Base-by-base conservation (phyloP, 2,113 vertebrate genomes). In the Xiphophorus hellerii region DNA sequence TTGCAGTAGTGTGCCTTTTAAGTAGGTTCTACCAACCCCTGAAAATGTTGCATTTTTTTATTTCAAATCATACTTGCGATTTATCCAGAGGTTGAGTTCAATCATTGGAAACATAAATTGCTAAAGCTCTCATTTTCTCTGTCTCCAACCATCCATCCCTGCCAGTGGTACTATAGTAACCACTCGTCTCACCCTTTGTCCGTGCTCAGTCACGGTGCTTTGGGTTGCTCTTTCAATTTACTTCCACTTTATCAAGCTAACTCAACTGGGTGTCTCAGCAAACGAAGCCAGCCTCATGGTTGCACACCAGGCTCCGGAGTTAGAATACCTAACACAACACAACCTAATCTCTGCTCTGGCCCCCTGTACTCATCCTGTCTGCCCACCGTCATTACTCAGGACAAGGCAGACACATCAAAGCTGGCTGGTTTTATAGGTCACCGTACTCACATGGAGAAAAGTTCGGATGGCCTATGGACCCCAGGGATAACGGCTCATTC, bases 201-300 rank as follows among this genome's bases (percentile, higher is more conserved):
- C 81, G 63, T 89, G 86, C 79, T 78, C 86, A 86, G 84, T 82
- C 85, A 84, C 81, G 64, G 85, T 91, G 89, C 90, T 90, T 90
- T 86, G 68, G 75, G 87, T 73, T 93, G 92, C 89, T 92, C 88
- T 92, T 91, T 91, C 82, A 79, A 91, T 91, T 86, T 84, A 88
- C 82, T 93, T 93, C 92, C 90, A 92, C 90, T 91, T 92, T 86
- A 92, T 93, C 91, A 93, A 84, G 31, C 86, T 82, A 80, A 78
- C 72, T 84, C 84, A 84, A 83, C 83, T 78, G 68, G 31, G 69
- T 82, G 90, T 88, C 89, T 91, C 76, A 75, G 79, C 82, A 89
- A 89, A 87, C 71, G 90, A 84, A 89, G 80, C 82, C 74, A 74
- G 78, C 60, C 74, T 86, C 87, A 81, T 14, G 67, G 84, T 73